These are phyloP conservation scores for Lethenteron reissneri DNA, from an alignment of 2,113 vertebrate genomes.

Conservation along the genomic window DNA sequence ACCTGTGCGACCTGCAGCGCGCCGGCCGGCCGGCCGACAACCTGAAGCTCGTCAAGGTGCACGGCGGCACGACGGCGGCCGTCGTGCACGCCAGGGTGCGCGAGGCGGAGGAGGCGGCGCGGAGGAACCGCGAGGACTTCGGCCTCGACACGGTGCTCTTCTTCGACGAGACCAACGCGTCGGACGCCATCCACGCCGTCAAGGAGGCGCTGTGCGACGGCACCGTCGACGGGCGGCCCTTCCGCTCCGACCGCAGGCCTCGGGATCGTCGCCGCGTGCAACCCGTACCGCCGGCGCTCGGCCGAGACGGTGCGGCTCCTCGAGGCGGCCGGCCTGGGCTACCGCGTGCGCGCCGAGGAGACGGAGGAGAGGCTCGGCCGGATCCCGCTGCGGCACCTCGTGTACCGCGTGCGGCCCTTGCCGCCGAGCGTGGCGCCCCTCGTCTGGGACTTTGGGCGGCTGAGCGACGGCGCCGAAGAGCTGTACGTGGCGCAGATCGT, in stretches of 20 bases:
- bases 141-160: conserved; percentile 32
- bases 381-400: conserved; percentile 32
- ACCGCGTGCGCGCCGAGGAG: conserved; percentile 28
- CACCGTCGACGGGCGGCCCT: conserved; percentile 22
- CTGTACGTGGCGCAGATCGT: conserved; percentile 35
- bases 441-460: conserved; percentile 40
- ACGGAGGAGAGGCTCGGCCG: conserved; percentile 30
- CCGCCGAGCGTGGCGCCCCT: conserved; percentile 36
- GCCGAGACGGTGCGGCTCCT: conserved; percentile 25
- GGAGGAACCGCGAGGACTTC: conserved; percentile 14
- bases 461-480: conserved; percentile 27
- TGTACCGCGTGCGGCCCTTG: conserved; percentile 34
- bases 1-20: conserved; percentile 30
- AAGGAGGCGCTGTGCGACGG: conserved; percentile 36
- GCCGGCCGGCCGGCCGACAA: conserved; percentile 20
- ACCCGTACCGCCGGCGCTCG: conserved; percentile 34
- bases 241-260: conserved; percentile 20
- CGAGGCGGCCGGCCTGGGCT: conserved; percentile 34
- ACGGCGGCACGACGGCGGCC: conserved; percentile 34
- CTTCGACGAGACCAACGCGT: conserved; percentile 41
- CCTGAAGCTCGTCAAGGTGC: conserved; percentile 35
- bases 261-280: conserved; percentile 37
- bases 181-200: conserved; percentile 35
- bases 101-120: conserved; percentile 24
- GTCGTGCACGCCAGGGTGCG: conserved; percentile 29